Evolutionary conservation across 37 sponge, comb jelly and placozoan species (phyloP), one percentile per base, ranked within the genome.

Genomic region (Aphrocallistes beatrix): DNA sequence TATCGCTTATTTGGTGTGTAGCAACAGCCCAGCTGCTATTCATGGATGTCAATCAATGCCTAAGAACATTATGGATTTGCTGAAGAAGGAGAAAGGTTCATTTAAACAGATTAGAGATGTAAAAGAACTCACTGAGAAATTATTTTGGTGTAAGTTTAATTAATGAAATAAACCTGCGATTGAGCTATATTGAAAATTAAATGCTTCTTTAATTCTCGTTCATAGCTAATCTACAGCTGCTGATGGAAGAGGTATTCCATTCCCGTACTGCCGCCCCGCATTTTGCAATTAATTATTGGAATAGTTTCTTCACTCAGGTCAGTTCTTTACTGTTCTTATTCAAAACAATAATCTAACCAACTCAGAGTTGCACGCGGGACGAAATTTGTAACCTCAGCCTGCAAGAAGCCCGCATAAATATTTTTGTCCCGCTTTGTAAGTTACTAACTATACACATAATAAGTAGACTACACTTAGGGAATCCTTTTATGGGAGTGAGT

Each of bases 71-170:
- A 3, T 60, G n/a, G 75, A 60, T 6, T 60, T 60, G 28, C 8
- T 60, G 75, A 60, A 30, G 75, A 28, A 6, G 6, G 75, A 60
- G 25, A 60, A 60, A 28, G 8, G 28, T 25, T 60, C 75, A 19
- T 60, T 60, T 30, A 60, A 60, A 60, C 75, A 60, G 21, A 28
- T 13, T 19, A 60, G n/a, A 30, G 75, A 60, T 25, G 75, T 30
- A 60, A 60, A 60, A 28, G 75, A 60, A 19, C n/a, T 60, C 6
- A 30, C 75, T 60, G 75, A 60, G 1, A 60, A 60, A 28, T 30
- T 60, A 60, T 60, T 60, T 60, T 60, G 75, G 75, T 60, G 75
- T 60, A 60, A 60, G 75, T 60, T 3, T n/a, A n/a, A n/a, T n/a
- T n/a, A n/a, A n/a, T n/a, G n/a, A n/a, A n/a, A n/a, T n/a, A n/a